Conservation (phyloP, 2,888 invertebrate species). For the Vanessa cardui region DNA sequence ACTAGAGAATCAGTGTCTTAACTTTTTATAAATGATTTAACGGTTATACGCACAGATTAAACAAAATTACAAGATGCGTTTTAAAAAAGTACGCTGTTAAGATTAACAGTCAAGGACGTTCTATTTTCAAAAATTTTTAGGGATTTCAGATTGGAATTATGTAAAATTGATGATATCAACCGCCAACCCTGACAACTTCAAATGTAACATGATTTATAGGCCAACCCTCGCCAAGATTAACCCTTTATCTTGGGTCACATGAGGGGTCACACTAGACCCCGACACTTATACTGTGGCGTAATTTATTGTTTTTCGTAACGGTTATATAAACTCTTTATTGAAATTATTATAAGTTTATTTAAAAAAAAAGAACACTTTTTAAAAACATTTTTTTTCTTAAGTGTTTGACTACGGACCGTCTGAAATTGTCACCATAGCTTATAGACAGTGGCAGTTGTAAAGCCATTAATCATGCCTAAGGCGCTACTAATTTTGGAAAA, state of each 20-base stretch:
- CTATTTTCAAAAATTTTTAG: too few species aligned
- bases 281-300: slow-evolving; percentile 44
- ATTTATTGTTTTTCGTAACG: slow-evolving; percentile 45
- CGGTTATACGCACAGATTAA: too few species aligned
- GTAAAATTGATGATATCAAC: neutral
- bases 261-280: slow-evolving; percentile 53
- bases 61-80: too few species aligned
- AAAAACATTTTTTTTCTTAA: neutral
- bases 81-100: too few species aligned
- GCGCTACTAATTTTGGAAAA: too few species aligned
- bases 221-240: slow-evolving; percentile 78
- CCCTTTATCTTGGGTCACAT: slow-evolving; percentile 75
- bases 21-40: too few species aligned
- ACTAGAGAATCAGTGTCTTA: too few species aligned
- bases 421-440: too few species aligned
- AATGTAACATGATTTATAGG: slow-evolving; percentile 77
- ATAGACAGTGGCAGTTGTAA: too few species aligned
- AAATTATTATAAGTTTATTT: slow-evolving; percentile 18
- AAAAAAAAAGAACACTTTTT: neutral
- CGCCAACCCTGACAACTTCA: slow-evolving; percentile 60
- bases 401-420: neutral
- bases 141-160: too few species aligned
- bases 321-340: slow-evolving; percentile 33
- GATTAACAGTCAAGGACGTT: too few species aligned
- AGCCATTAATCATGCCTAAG: too few species aligned